phyloP scores from a whole-genome alignment of 2,888 invertebrate species.

The Molorchus minor region DNA sequence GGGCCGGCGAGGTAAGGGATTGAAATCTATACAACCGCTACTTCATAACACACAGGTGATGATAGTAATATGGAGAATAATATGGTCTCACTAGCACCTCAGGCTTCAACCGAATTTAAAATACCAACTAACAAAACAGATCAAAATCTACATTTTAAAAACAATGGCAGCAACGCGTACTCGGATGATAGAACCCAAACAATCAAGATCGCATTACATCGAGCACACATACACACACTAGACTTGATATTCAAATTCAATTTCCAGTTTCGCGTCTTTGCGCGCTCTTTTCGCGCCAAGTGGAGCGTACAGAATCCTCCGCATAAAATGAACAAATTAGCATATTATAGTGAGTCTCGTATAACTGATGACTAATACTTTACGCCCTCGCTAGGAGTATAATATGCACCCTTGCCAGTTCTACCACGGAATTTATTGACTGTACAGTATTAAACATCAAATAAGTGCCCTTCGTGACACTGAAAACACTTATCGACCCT shows the following conservation, averaged over 20 bases:
- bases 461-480: too few relatives aligned
- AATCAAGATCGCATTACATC: background rate
- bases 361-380: background rate
- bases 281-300: background rate
- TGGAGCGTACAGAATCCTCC: slow-evolving; percentile 1
- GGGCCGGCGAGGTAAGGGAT: too few relatives aligned
- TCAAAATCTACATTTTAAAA: background rate
- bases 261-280: background rate
- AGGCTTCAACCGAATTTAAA: too few relatives aligned
- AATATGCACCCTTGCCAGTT: slow-evolving; percentile 1
- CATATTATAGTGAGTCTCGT: background rate
- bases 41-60: too few relatives aligned
- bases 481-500: too few relatives aligned
- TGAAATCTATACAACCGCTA: too few relatives aligned
- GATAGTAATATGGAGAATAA: too few relatives aligned
- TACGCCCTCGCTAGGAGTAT: background rate
- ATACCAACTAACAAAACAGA: too few relatives aligned
- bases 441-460: slow-evolving; percentile 1
- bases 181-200: background rate
- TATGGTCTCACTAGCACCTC: too few relatives aligned
- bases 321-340: background rate
- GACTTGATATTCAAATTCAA: slow-evolving; percentile 2
- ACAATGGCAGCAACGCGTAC: background rate
- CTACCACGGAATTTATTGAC: background rate
- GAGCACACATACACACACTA: background rate